Evolutionary conservation across 2,888 invertebrate genomes (phyloP).

Genomic region (Capitulum mitella): DNA sequence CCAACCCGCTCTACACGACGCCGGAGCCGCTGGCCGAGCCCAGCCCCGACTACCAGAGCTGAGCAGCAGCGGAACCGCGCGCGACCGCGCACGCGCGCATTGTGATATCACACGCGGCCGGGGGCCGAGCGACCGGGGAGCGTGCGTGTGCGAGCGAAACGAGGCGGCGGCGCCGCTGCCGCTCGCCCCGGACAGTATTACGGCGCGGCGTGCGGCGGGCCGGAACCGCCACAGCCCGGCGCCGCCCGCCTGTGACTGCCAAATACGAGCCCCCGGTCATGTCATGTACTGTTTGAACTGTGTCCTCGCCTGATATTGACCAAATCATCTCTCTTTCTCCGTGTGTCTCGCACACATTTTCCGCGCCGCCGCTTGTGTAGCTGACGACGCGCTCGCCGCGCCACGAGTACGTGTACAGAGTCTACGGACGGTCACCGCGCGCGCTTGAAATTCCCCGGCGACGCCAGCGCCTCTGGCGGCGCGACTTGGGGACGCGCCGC

Average conservation of each 20-base stretch:
- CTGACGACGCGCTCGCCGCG: background rate
- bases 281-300: background rate
- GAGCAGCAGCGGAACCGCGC: slow-evolving; percentile 24
- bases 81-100: background rate
- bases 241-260: background rate
- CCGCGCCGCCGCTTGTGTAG: background rate
- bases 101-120: background rate
- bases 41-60: slow-evolving; percentile 63
- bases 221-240: background rate
- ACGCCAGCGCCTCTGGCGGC: background rate
- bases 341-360: too few relatives aligned
- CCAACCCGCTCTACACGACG: slow-evolving; percentile 82
- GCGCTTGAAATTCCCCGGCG: slow-evolving; percentile 20
- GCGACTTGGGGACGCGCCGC: background rate
- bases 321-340: background rate
- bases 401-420: background rate
- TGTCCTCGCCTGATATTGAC: slow-evolving; percentile 12
- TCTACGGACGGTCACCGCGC: background rate
- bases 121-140: background rate
- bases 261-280: slow-evolving; percentile 1
- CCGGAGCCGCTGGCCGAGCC: slow-evolving; percentile 73
- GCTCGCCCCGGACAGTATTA: background rate
- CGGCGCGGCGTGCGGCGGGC: background rate
- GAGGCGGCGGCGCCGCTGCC: background rate
- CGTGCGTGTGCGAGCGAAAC: background rate